Evolutionary conservation across 2,113 vertebrate species (phyloP).

Genomic region (Megaceryle maxima): DNA sequence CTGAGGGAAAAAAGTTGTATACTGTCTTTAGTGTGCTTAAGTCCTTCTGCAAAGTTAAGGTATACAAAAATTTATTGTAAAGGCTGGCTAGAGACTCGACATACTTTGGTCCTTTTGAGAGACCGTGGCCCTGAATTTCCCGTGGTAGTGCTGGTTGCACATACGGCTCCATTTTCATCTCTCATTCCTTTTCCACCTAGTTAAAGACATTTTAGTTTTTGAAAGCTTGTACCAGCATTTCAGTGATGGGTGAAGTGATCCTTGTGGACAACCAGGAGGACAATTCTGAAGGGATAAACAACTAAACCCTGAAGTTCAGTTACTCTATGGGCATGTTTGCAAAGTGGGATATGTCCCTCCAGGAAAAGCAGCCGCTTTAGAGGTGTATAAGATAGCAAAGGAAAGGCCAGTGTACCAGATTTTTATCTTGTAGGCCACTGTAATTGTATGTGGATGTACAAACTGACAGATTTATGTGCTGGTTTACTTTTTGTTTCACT

Average conservation of each 20-base stretch:
- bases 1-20: rapidly evolving
- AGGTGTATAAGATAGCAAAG: not conserved
- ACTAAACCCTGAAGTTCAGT: not conserved
- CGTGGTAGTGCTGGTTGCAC: not conserved
- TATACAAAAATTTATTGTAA: not conserved
- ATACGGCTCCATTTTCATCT: rapidly evolving
- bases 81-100: not conserved
- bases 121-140: not conserved
- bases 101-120: not conserved
- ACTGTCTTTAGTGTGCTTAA: not conserved
- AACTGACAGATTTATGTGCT: not conserved
- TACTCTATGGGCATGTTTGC: not conserved
- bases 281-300: not conserved
- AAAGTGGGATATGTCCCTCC: not conserved
- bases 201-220: not conserved
- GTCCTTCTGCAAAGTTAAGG: not conserved
- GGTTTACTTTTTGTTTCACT: not conserved
- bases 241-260: not conserved
- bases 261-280: not conserved
- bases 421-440: not conserved
- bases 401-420: not conserved
- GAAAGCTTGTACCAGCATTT: not conserved
- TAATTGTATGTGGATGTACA: not conserved
- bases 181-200: rapidly evolving
- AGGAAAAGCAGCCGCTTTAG: not conserved